Conservation (phyloP, 2,113 vertebrate species). For the Struthio camelus region DNA sequence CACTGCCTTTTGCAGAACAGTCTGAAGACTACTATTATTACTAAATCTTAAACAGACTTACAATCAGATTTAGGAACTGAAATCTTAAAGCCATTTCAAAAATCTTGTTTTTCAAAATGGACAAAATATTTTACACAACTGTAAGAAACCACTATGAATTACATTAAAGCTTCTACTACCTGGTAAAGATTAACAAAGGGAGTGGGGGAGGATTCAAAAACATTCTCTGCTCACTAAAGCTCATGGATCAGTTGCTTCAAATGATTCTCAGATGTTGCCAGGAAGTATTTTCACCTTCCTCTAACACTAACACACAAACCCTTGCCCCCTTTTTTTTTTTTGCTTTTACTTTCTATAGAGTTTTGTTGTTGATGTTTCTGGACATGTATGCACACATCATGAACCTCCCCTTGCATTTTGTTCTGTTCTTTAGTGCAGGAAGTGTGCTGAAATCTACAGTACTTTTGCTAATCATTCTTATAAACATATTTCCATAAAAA, state of each 20-base stretch:
- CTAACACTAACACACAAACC: neutral
- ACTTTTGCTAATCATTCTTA: neutral
- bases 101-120: neutral
- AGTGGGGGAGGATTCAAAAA: conserved; percentile 19
- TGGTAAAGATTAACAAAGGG: conserved; percentile 25
- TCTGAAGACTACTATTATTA: neutral
- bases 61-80: neutral
- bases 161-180: neutral
- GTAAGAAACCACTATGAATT: neutral
- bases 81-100: neutral
- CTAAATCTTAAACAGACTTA: neutral
- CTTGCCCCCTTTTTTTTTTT: neutral
- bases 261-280: conserved; percentile 60
- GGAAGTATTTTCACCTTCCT: conserved; percentile 48
- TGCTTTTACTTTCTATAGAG: conserved; percentile 24
- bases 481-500: neutral
- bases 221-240: neutral
- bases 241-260: conserved; percentile 35
- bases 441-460: neutral
- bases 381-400: conserved; percentile 12
- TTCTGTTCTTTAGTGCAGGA: neutral
- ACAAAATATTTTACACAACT: neutral
- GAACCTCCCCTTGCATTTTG: neutral
- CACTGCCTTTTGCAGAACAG: neutral
- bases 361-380: neutral